Evolutionary conservation across 2,888 invertebrate genomes (phyloP).

Genomic region (Liodrosophila aerea): DNA sequence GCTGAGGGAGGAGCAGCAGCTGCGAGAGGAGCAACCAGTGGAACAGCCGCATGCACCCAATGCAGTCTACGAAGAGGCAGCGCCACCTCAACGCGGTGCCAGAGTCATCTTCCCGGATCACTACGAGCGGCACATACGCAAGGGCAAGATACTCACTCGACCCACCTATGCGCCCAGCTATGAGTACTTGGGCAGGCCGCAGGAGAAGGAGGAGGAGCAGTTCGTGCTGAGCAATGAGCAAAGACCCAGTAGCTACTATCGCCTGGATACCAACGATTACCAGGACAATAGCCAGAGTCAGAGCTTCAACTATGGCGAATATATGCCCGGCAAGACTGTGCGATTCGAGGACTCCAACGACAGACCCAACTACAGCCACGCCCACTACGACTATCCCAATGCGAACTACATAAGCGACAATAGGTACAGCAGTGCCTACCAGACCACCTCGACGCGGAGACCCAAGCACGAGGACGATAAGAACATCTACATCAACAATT

Average conservation of each 20-base stretch:
- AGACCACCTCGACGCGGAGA: slow-evolving; percentile 32
- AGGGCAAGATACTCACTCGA: slow-evolving; percentile 78
- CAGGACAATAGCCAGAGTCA: slow-evolving; percentile 21
- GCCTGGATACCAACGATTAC: slow-evolving; percentile 44
- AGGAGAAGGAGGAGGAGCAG: slow-evolving; percentile 55
- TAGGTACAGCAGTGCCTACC: slow-evolving; percentile 61
- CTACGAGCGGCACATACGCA: slow-evolving; percentile 72
- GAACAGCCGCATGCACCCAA: slow-evolving; percentile 43
- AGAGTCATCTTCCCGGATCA: slow-evolving; percentile 84
- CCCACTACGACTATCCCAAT: slow-evolving; percentile 65
- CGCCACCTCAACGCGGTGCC: slow-evolving; percentile 69
- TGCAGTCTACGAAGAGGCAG: slow-evolving; percentile 52
- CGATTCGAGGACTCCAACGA: slow-evolving; percentile 30
- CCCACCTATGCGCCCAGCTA: slow-evolving; percentile 68
- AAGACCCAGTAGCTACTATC: slow-evolving; percentile 51
- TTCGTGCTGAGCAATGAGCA: slow-evolving; percentile 64
- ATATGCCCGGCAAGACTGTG: slow-evolving; percentile 45
- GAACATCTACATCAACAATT: slow-evolving; percentile 81
- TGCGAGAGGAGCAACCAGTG: slow-evolving; percentile 19
- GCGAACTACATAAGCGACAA: slow-evolving; percentile 63
- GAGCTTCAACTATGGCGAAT: slow-evolving; percentile 57
- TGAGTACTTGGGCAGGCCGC: slow-evolving; percentile 41
- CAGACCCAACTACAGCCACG: slow-evolving; percentile 15
- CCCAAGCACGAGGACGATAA: slow-evolving; percentile 68
- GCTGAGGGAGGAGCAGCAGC: background rate